phyloP scores from a whole-genome alignment of 2,113 vertebrate genomes.

The Pleuronectes platessa region DNA sequence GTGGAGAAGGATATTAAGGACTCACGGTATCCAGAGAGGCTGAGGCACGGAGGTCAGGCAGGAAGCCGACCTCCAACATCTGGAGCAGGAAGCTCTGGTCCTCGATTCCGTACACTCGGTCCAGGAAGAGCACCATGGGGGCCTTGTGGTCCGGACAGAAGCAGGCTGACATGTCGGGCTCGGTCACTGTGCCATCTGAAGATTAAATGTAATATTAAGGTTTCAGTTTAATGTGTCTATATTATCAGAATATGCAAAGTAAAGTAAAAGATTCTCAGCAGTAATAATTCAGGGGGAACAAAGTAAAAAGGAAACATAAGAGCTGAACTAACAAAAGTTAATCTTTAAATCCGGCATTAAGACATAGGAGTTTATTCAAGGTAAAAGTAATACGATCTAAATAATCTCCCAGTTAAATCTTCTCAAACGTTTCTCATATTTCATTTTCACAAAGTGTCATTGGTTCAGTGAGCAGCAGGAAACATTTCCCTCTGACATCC shows the following conservation, averaged over 20 bases:
- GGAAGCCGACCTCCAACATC: conserved; percentile 94
- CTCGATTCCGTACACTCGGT: conserved; percentile 95
- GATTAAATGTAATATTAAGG: conserved; percentile 9
- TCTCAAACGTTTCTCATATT: no score
- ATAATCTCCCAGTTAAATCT: no score
- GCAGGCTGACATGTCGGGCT: conserved; percentile 94
- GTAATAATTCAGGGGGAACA: neutral
- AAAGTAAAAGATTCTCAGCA: neutral
- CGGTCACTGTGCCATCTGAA: conserved; percentile 91
- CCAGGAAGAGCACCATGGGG: conserved; percentile 97
- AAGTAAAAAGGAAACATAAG: no score
- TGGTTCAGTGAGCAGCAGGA: no score
- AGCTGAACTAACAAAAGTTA: no score
- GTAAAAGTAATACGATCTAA: no score
- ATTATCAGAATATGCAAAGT: no score
- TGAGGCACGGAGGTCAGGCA: conserved; percentile 93
- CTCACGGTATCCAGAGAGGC: conserved; percentile 95
- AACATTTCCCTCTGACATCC: no score
- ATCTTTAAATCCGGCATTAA: neutral
- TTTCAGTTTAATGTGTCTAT: no score
- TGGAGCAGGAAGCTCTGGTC: conserved; percentile 95
- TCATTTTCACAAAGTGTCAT: no score
- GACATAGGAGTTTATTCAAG: no score
- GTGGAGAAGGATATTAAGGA: neutral
- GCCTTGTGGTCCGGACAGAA: conserved; percentile 99